A percentile compares a stretch with the other conserved stretches of the same genome.
Evolutionary conservation across 2,113 vertebrate genomes (phyloP).

Genomic region (Camelus dromedarius): DNA sequence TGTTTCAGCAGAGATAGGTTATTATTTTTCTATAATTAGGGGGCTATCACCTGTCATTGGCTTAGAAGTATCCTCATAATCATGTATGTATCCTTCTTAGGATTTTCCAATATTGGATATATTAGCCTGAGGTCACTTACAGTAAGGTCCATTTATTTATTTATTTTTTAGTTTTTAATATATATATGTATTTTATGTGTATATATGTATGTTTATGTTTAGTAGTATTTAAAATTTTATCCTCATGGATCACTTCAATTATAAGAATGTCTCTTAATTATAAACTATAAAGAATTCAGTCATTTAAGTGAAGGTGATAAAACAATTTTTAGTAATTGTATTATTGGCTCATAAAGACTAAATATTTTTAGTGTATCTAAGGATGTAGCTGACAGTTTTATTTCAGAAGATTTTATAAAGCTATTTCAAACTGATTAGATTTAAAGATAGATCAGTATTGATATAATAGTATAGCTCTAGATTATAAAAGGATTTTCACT

Average conservation of each 20-base stretch:
- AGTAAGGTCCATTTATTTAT: background rate
- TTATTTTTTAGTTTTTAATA: background rate
- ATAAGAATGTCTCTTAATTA: constrained; percentile 31
- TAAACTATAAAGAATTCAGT: background rate
- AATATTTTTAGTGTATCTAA: constrained; percentile 51
- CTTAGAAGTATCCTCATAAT: background rate
- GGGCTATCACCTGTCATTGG: background rate
- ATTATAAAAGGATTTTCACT: constrained; percentile 7
- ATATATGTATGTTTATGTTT: background rate
- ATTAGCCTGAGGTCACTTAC: background rate
- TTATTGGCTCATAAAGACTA: constrained; percentile 34
- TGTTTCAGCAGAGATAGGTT: background rate
- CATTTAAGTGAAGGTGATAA: constrained; percentile 4
- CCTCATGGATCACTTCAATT: background rate
- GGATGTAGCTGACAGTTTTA: constrained; percentile 21
- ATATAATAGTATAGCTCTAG: background rate
- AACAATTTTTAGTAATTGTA: background rate
- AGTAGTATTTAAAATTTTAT: background rate
- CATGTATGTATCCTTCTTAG: background rate
- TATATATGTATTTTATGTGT: background rate
- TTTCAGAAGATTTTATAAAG: constrained; percentile 61
- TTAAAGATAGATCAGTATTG: constrained; percentile 49
- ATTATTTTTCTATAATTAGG: background rate
- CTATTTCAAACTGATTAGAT: constrained; percentile 18
- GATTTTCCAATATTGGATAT: background rate